These are phyloP conservation scores for Apodemus sylvaticus DNA, from an alignment of 2,113 vertebrate genomes.

Conservation along the genomic window DNA sequence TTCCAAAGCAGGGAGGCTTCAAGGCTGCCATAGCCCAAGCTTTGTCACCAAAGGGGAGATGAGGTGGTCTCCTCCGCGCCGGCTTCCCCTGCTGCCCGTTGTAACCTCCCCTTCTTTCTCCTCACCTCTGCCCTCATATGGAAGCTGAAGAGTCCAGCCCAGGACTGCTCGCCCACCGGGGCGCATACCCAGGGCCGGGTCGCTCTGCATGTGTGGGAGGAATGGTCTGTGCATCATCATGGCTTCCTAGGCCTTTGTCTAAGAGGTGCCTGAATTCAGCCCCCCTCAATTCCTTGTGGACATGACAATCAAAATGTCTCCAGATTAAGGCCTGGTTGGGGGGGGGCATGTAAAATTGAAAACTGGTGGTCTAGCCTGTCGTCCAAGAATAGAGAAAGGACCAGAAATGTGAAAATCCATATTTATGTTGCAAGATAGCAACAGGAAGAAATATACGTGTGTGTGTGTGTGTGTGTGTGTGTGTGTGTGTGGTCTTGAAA, in stretches of 20 bases:
- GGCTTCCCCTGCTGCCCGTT: background rate
- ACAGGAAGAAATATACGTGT: conserved; percentile 33
- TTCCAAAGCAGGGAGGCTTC: conserved; percentile 36
- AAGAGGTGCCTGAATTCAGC: background rate
- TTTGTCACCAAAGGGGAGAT: conserved; percentile 61
- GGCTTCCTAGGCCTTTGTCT: background rate
- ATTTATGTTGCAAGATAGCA: conserved; percentile 22
- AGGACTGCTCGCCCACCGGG: accelerated
- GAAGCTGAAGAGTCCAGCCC: background rate
- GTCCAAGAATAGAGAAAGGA: conserved; percentile 51
- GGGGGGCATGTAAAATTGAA: background rate
- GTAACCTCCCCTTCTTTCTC: background rate
- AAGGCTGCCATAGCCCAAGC: background rate
- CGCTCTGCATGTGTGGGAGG: background rate
- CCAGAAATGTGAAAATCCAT: conserved; percentile 8
- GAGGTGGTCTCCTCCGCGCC: background rate
- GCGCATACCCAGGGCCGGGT: background rate
- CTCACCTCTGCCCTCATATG: background rate
- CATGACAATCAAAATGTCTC: background rate
- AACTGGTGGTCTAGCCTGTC: conserved; percentile 11
- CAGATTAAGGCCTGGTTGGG: background rate
- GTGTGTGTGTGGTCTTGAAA: background rate
- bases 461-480: background rate
- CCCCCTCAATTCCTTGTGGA: too few species aligned
- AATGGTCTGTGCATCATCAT: background rate